Conservation (phyloP, 2,888 invertebrate genomes). For the Diarsia dahlii region DNA sequence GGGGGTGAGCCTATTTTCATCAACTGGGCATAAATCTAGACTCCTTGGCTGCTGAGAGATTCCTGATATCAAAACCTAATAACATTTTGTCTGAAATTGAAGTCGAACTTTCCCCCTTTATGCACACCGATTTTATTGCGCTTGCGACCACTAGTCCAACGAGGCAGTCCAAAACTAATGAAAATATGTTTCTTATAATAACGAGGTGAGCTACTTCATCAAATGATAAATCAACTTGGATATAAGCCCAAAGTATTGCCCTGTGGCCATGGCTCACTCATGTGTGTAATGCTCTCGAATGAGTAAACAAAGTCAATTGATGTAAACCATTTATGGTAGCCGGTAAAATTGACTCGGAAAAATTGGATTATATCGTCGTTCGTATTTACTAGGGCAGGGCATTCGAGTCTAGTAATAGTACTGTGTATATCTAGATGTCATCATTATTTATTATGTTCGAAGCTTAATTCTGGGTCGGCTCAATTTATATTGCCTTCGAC, state of each 20-base stretch:
- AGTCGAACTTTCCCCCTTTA: too few relatives aligned
- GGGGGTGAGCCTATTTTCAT: too few relatives aligned
- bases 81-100: too few relatives aligned
- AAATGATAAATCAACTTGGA: background rate
- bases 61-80: too few relatives aligned
- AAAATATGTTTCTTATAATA: too few relatives aligned
- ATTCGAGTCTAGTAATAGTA: slow-evolving; percentile 1
- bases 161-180: too few relatives aligned
- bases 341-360: slow-evolving; percentile 23
- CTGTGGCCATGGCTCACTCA: slow-evolving; percentile 1
- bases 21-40: too few relatives aligned
- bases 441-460: slow-evolving; percentile 2
- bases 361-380: slow-evolving; percentile 34
- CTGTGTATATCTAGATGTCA: slow-evolving; percentile 6
- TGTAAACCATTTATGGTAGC: slow-evolving; percentile 36
- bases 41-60: too few relatives aligned
- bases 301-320: slow-evolving; percentile 40
- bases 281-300: slow-evolving; percentile 18
- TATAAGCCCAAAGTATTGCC: background rate
- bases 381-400: slow-evolving; percentile 12
- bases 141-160: too few relatives aligned
- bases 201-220: too few relatives aligned
- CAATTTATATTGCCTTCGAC: background rate
- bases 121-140: too few relatives aligned
- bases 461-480: background rate